Conservation (phyloP, 2,113 vertebrate genomes). For the Oncorhynchus mykiss region DNA sequence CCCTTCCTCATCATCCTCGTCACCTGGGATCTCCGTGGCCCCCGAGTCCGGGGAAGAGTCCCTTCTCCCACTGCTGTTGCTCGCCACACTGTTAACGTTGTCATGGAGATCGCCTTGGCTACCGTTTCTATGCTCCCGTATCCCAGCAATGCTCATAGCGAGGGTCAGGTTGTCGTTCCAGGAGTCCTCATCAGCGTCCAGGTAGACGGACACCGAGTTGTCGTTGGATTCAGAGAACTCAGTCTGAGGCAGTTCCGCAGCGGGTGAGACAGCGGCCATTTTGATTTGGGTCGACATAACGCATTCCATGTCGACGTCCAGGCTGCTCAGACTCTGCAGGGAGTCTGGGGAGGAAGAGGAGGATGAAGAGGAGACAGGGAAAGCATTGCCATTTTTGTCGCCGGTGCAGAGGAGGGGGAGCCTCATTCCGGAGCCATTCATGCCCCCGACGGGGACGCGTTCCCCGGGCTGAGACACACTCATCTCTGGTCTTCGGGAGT, state of each 20-base stretch:
- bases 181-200: conserved; percentile 60
- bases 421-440: conserved; percentile 38
- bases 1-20: conserved; percentile 56
- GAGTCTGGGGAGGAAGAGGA: conserved; percentile 59
- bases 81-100: background rate
- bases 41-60: conserved; percentile 43
- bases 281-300: conserved; percentile 30
- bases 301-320: conserved; percentile 64
- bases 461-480: conserved; percentile 34
- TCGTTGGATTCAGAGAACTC: conserved; percentile 52
- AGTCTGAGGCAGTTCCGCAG: accelerated
- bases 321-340: conserved; percentile 50
- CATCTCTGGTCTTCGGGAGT: conserved; percentile 29
- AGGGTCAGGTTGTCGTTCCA: conserved; percentile 50
- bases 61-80: conserved; percentile 11
- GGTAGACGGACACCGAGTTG: conserved; percentile 66
- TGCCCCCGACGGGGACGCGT: background rate
- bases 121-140: background rate
- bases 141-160: conserved; percentile 6
- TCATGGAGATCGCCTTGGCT: background rate
- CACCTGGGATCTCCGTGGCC: conserved; percentile 53
- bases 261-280: background rate
- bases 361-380: conserved; percentile 50
- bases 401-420: conserved; percentile 45
- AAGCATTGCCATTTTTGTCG: conserved; percentile 56